Evolutionary conservation across 2,888 invertebrate genomes (phyloP).

Genomic region (Tenodera sinensis): DNA sequence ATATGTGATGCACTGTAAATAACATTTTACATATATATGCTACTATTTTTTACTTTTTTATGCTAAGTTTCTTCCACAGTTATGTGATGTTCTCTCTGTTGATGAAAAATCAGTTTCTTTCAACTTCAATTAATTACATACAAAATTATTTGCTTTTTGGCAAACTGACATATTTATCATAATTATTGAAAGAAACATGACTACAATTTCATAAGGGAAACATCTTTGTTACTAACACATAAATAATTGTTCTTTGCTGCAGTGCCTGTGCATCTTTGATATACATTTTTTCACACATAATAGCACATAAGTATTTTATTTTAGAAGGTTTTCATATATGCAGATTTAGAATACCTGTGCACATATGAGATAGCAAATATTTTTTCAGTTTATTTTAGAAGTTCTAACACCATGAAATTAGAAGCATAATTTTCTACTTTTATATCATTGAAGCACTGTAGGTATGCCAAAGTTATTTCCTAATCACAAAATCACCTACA

Average conservation of each 20-base stretch:
- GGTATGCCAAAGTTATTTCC: background rate
- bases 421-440: background rate
- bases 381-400: background rate
- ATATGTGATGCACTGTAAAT: background rate
- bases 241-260: background rate
- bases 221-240: background rate
- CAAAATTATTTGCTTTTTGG: background rate
- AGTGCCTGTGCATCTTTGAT: background rate
- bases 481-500: background rate
- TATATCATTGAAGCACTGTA: background rate
- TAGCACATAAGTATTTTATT: background rate
- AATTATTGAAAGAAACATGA: background rate
- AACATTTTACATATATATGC: background rate
- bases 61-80: background rate
- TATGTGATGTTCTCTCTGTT: no score
- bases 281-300: background rate
- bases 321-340: background rate
- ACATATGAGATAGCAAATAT: background rate
- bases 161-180: background rate
- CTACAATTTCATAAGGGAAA: no score
- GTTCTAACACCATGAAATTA: background rate
- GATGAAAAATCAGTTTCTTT: background rate
- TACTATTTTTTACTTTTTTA: background rate
- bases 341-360: background rate
- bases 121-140: background rate